A percentile compares a stretch with the other conserved stretches of the same genome.
phyloP scores from a whole-genome alignment of 2,797 vertebrate genomes.

The Phoeniculus purpureus region DNA sequence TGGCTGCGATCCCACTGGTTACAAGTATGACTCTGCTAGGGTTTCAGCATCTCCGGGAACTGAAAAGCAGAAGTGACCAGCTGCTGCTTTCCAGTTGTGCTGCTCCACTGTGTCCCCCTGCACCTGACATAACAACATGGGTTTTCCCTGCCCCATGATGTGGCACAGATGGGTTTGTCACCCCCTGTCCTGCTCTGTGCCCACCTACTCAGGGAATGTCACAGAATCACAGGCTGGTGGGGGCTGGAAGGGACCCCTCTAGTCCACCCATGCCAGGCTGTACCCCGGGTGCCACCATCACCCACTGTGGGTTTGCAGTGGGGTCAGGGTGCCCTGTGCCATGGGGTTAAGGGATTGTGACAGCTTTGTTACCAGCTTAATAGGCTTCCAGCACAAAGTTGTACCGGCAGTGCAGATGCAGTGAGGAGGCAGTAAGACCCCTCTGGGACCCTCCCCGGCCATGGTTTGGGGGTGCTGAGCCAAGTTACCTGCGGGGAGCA shows the following conservation, averaged over 20 bases:
- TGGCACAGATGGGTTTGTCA: rapidly evolving
- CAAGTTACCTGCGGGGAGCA: constrained; percentile 82
- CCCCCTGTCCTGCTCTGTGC: not conserved
- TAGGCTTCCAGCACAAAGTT: not conserved
- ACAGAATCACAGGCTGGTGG: too few relatives aligned
- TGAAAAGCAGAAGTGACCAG: not conserved
- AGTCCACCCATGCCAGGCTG: not conserved
- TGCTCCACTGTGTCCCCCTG: rapidly evolving
- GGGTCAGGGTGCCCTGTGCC: not conserved
- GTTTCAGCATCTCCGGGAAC: not conserved
- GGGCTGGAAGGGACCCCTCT: too few relatives aligned
- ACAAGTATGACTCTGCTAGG: not conserved
- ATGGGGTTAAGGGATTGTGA: rapidly evolving
- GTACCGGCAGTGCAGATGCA: not conserved
- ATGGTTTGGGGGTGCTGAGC: rapidly evolving
- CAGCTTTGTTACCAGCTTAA: not conserved
- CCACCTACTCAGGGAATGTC: not conserved
- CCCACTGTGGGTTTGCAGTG: rapidly evolving
- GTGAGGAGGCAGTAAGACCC: rapidly evolving
- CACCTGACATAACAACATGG: rapidly evolving
- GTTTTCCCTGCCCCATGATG: not conserved
- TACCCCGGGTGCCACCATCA: rapidly evolving
- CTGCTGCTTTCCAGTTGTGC: not conserved
- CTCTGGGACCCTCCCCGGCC: rapidly evolving
- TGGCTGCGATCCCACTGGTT: not conserved